Evolutionary conservation across 2,888 invertebrate genomes (phyloP), one percentile per base, ranked within the genome.

Genomic region (Drosophila emarginata): DNA sequence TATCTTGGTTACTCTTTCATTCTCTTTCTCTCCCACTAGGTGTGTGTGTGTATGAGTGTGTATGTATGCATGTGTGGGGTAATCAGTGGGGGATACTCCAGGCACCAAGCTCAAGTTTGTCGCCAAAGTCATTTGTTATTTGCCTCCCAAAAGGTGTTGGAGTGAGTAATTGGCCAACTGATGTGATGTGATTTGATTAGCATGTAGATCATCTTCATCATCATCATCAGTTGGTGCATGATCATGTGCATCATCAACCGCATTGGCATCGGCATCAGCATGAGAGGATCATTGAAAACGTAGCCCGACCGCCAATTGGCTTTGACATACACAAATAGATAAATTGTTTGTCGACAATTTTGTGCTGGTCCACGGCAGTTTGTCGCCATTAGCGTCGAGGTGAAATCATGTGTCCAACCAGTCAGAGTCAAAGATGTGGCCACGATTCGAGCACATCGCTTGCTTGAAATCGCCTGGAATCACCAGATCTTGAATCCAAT

Each of bases 341-440:
- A 39, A 58, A 39, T 58, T 37, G 37, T 58, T 65, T 70, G 78
- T 51, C 83, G 77, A 77, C 82, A 79, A 76, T 89, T 87, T 87
- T 84, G 80, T 88, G 84, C 89, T 90, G 84, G 88, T 90, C 77
- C 80, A 88, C 90, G 89, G 85, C 90, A 90, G 87, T 90, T 90
- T 90, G 90, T 90, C 89, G 89, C 89, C 90, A 90, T 90, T 90
- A 90, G 89, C 87, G 90, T 90, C 90, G 86, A 79, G 86, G 86
- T 79, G 77, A 87, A 85, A 85, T 87, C 85, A 81, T 45, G 45
- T 45, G 45, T 45, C 45, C 45, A 83, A 77, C 68, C 74, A 63
- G 70, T 74, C 70, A 74, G 71, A 70, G 67, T 39, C 37, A 45
- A 45, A 45, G 45, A n/a, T 28, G 26, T 53, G 18, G 52, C 14